These are phyloP conservation scores for Latrodectus hesperus DNA, from an alignment of 2,888 invertebrate species.

Conservation along the genomic window DNA sequence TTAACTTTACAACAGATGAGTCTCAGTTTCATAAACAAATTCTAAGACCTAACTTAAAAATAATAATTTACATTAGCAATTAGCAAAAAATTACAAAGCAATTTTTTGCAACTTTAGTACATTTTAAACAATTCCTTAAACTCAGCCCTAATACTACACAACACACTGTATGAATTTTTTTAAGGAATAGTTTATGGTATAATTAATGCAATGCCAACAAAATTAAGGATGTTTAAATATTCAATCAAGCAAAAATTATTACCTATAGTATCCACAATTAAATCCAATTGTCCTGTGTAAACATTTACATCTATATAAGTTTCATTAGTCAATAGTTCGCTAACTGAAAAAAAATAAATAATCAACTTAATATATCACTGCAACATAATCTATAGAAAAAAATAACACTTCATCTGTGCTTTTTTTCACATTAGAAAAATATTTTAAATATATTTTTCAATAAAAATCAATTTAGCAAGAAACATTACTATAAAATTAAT, in stretches of 20 bases:
- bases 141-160: no score
- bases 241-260: conserved; percentile 71
- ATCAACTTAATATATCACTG: no score
- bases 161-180: no score
- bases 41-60: background rate
- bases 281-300: conserved; percentile 87
- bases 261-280: conserved; percentile 89
- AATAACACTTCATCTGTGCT: no score
- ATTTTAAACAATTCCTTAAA: no score
- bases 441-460: background rate
- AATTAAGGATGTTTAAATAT: background rate
- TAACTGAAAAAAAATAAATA: conserved; percentile 79
- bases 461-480: background rate
- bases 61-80: background rate
- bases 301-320: conserved; percentile 83
- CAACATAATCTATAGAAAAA: no score
- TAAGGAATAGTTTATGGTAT: no score
- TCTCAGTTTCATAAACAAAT: no score
- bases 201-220: no score
- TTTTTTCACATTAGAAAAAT: background rate
- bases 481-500: background rate
- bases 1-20: no score
- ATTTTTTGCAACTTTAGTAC: no score
- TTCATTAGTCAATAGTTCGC: conserved; percentile 80
- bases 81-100: background rate